phyloP scores from a whole-genome alignment of 2,888 invertebrate species.

The Alviniconcha strummeri region DNA sequence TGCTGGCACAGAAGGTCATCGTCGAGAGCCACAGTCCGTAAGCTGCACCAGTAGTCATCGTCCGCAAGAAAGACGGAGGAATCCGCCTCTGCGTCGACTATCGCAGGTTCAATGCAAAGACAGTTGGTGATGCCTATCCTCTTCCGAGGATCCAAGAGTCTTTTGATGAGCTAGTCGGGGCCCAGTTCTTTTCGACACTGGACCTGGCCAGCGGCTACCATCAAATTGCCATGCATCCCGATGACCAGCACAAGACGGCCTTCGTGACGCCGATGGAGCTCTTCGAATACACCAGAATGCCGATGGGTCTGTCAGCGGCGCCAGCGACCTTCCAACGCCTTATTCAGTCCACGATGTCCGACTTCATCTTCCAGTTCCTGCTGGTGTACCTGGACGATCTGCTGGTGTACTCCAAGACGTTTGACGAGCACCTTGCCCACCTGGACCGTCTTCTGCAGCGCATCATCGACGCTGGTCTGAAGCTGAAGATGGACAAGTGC shows the following conservation, averaged over 20 bases:
- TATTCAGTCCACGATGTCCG: constrained; percentile 38
- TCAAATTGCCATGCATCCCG: constrained; percentile 35
- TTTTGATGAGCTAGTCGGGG: constrained; percentile 41
- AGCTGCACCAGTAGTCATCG: constrained; percentile 44
- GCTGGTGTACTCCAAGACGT: too few species aligned
- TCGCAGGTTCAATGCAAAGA: constrained; percentile 41
- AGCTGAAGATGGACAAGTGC: too few species aligned
- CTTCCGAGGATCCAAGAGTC: constrained; percentile 43
- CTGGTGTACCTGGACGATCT: too few species aligned
- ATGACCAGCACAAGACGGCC: constrained; percentile 43
- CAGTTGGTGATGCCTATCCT: constrained; percentile 39
- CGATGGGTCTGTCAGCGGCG: constrained; percentile 29
- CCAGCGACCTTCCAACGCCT: constrained; percentile 37
- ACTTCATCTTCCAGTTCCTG: constrained; percentile 24
- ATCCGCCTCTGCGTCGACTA: constrained; percentile 41
- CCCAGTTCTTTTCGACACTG: too few species aligned
- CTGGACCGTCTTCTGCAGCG: too few species aligned
- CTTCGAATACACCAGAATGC: constrained; percentile 38
- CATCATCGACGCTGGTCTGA: too few species aligned
- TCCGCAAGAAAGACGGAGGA: constrained; percentile 43
- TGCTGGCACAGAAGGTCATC: constrained; percentile 40
- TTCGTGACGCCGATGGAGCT: constrained; percentile 40
- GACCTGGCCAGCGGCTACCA: too few species aligned
- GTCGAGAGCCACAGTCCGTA: constrained; percentile 38
- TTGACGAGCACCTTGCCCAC: too few species aligned